Conservation (phyloP, 2,113 vertebrate species). For the Chionodraco myersi region DNA sequence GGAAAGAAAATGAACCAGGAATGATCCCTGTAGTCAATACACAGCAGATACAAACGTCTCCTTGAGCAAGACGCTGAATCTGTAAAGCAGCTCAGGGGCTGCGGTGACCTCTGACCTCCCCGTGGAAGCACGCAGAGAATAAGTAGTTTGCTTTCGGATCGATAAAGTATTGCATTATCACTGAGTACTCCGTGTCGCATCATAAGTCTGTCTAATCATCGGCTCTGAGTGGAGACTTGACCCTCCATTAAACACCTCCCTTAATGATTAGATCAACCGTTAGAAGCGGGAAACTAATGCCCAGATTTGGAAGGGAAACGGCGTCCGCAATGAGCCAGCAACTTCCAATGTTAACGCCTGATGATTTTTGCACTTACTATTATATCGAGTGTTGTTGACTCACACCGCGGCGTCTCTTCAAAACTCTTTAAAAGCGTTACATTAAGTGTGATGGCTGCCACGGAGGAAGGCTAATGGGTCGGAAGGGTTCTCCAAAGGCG, state of each 20-base stretch:
- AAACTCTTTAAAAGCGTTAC: constrained; percentile 41
- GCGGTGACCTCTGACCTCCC: constrained; percentile 40
- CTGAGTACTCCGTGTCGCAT: constrained; percentile 14
- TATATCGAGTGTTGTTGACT: constrained; percentile 48
- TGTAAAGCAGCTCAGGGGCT: not conserved
- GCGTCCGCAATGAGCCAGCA: constrained; percentile 8
- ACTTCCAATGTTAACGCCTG: constrained; percentile 23
- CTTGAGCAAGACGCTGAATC: constrained; percentile 12
- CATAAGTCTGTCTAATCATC: constrained; percentile 7
- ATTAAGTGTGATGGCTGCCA: constrained; percentile 53
- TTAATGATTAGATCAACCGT: not conserved
- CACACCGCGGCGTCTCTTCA: constrained; percentile 19
- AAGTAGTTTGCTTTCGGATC: constrained; percentile 11
- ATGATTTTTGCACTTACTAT: constrained; percentile 16
- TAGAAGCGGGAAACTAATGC: not conserved
- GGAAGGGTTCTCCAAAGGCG: constrained; percentile 45
- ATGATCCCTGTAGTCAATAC: not conserved
- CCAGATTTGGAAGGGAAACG: not conserved
- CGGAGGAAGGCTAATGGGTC: constrained; percentile 46
- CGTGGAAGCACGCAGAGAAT: not conserved
- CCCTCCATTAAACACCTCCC: constrained; percentile 6
- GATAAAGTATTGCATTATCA: constrained; percentile 36
- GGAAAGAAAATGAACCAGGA: constrained; percentile 32
- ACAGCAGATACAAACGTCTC: not conserved
- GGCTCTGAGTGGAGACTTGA: constrained; percentile 32